Percentiles rank a stretch among this genome's conserved stretches.
Conservation (phyloP, 2,888 invertebrate genomes). For the Drosophila bunnanda region DNA sequence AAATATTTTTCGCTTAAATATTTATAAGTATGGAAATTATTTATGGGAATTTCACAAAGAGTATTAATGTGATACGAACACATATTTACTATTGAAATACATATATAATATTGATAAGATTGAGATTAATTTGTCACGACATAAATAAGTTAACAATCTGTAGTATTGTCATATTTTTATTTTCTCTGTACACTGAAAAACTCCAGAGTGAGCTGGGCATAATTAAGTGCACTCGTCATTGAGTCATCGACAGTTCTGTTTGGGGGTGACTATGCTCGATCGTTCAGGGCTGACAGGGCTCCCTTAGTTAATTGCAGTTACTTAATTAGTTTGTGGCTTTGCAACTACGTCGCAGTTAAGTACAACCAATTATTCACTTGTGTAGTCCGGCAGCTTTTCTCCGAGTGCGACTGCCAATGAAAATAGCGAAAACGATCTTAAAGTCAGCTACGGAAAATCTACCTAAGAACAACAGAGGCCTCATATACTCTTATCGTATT, state of each 20-base stretch:
- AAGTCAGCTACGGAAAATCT: conserved; percentile 2
- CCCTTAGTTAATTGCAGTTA: conserved; percentile 54
- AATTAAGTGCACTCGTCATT: conserved; percentile 25
- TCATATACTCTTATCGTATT: conserved; percentile 16
- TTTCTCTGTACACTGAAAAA: conserved; percentile 3
- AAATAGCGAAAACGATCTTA: conserved; percentile 14
- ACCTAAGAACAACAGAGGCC: background rate
- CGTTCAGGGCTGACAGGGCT: conserved; percentile 28
- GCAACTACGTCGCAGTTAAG: conserved; percentile 25
- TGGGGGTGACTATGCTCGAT: conserved; percentile 30
- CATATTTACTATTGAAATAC: background rate
- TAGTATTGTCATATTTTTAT: background rate
- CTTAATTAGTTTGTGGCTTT: conserved; percentile 46
- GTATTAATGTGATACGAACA: background rate
- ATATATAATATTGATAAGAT: background rate
- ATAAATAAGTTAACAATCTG: background rate
- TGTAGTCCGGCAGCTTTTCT: conserved; percentile 31
- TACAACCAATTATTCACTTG: conserved; percentile 53
- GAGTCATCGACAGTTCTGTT: conserved; percentile 30
- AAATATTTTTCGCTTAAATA: no score
- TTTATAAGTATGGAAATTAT: no score
- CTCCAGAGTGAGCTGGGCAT: conserved; percentile 1
- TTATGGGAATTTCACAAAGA: background rate
- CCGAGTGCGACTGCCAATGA: background rate
- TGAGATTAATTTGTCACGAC: background rate